Percentiles rank a stretch among this genome's conserved stretches.
Evolutionary conservation across 2,797 vertebrate species (phyloP).

Genomic region (Micromesistius poutassou): DNA sequence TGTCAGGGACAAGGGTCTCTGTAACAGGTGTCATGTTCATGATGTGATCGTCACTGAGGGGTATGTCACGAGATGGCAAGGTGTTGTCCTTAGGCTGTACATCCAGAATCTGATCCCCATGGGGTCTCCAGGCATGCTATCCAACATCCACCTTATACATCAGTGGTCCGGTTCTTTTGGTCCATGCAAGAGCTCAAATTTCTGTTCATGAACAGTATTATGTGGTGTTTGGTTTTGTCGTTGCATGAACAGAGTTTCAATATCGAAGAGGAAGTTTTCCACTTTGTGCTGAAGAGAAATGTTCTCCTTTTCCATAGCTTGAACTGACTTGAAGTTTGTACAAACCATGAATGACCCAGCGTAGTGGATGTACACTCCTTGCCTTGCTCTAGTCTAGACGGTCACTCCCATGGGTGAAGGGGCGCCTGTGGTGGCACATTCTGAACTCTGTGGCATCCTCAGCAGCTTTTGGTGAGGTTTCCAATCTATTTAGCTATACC

Average conservation of each 20-base stretch:
- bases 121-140: neutral
- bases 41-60: neutral
- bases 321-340: neutral
- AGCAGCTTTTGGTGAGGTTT: neutral
- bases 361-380: neutral
- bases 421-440: neutral
- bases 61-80: neutral
- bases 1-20: neutral
- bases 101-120: neutral
- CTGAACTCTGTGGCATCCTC: too few relatives aligned
- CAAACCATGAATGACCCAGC: neutral
- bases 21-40: neutral
- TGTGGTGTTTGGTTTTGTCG: neutral
- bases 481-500: neutral
- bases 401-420: neutral
- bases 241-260: slow-evolving; percentile 2
- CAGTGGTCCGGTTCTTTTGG: neutral
- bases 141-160: neutral
- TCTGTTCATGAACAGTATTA: neutral
- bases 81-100: neutral
- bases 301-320: too few relatives aligned
- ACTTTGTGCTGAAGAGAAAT: neutral
- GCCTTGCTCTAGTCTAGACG: neutral
- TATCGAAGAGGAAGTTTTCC: neutral
- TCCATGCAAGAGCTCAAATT: neutral